Base-by-base conservation (phyloP, 2,888 invertebrate genomes). In the Unio pictorum region DNA sequence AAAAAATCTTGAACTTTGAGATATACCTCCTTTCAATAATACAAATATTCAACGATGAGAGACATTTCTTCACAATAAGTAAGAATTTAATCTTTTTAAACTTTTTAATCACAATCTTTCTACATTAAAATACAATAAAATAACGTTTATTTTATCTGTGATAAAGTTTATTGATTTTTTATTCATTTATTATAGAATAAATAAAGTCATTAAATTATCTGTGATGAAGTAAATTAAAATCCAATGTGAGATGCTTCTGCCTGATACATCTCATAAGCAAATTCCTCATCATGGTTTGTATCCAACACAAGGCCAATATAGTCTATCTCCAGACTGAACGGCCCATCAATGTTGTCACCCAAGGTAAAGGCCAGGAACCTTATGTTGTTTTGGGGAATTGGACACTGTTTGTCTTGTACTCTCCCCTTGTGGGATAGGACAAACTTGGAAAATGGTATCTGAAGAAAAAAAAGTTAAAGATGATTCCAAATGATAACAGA, bases 401-500 rank as follows among this genome's bases (percentile, higher is more conserved):
- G 90, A 30, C 81, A 88, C 89, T 97, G 98, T 68, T 91, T 92
- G 88, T 97, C 97, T 91, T 97, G 97, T 55, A 97, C 89, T 30
- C 95, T 92, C 4, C 98, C 98, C 91, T 95, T 96, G 4, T 94
- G 93, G 4, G 93, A 92, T 56, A 95, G 90, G 78, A 95, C 93
- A 87, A 98, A 98, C 90, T 97, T 97, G 17, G 97, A 96, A 91
- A 98, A 96, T 1, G 98, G 98, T 85, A 98, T 95, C 95, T 95
- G 91, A 60, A 93, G 93, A 34, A 23, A 68, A 3, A 57, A 0
- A 55, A 59, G 26, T 45, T 4, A 23, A 28, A 23, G 66, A 57
- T 61, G 20, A 28, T 54, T 54, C 4, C 20, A 20, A 61, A 23
- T 54, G 45, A 15, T 45, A 15, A 45, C 45, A 45, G 15, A 45